Evolutionary conservation across 2,888 invertebrate species (phyloP), one percentile per base, ranked within the genome.

Genomic region (Eueremaeus valkanovi): DNA sequence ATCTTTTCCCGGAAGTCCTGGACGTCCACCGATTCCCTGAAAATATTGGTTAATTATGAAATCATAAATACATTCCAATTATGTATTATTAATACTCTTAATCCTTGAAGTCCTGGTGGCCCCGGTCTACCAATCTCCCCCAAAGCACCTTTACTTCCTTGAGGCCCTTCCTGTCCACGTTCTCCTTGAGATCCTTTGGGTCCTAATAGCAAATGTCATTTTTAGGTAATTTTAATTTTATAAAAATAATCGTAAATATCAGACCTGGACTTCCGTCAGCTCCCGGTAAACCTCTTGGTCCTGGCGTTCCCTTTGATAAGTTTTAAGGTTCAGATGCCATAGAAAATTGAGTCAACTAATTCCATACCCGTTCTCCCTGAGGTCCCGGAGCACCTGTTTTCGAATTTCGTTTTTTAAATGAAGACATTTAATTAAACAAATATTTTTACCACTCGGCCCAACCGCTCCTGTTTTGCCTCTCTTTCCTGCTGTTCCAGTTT

Each of bases 381-480:
- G 81, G 80, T 9, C 82, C 82, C 31, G 87, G 81, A 73, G 87
- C 86, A 0, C 92, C 92, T 11, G 27, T 58, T 9, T 11, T 49
- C 6, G 9, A 49, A 49, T 49, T 5, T 5, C 6, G 18, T 49
- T 49, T 13, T 49, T 13, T 24, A 5, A 24, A 21, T 9, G 6
- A 58, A 9, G 11, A 58, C 11, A 58, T 8, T 58, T 58, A 58
- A 24, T 58, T n/a, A n/a, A n/a, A n/a, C n/a, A n/a, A n/a, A n/a
- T n/a, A n/a, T n/a, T n/a, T 11, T 5, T 36, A 36, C 68, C 68
- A 5, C 88, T 87, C 0, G 91, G 89, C n/a, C 92, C 92, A 77
- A 90, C 85, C 80, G 89, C 87, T 0, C 92, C 92, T 78, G 91
- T 85, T 82, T 91, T 92, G 0, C 92, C 92, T 76, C 87, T 85